Conservation (phyloP, 2,113 vertebrate genomes). For the Lichenostomus cassidix region DNA sequence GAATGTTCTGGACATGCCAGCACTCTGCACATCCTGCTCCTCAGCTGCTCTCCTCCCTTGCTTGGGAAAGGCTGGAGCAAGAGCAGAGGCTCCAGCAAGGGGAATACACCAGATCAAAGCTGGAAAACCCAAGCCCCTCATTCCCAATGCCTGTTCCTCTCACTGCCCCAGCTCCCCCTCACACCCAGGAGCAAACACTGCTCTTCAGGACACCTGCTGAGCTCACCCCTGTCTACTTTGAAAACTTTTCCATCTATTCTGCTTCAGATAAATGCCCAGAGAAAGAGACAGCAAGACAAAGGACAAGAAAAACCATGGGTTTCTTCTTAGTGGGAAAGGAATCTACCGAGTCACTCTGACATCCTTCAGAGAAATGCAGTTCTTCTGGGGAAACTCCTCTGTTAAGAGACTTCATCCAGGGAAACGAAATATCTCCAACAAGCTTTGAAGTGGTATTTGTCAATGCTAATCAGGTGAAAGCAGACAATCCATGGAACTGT, state of each 20-base stretch:
- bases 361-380: not conserved
- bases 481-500: not conserved
- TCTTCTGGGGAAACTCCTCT: not conserved
- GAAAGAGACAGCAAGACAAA: not conserved
- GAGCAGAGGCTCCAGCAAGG: not conserved
- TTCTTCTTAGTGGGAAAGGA: not conserved
- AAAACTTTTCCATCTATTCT: not conserved
- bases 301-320: not conserved
- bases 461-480: not conserved
- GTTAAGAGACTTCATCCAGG: not conserved
- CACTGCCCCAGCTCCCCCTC: not conserved
- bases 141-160: not conserved
- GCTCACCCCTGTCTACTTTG: not conserved
- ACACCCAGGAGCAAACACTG: rapidly evolving
- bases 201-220: not conserved
- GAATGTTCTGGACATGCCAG: rapidly evolving
- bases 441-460: not conserved
- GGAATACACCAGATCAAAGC: not conserved
- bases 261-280: not conserved
- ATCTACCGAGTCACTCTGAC: not conserved
- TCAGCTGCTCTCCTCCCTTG: not conserved
- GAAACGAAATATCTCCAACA: not conserved
- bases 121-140: not conserved
- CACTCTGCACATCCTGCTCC: not conserved
- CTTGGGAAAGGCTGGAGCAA: not conserved